Evolutionary conservation across 2,888 invertebrate species (phyloP).

Genomic region (Drosophila lutescens): DNA sequence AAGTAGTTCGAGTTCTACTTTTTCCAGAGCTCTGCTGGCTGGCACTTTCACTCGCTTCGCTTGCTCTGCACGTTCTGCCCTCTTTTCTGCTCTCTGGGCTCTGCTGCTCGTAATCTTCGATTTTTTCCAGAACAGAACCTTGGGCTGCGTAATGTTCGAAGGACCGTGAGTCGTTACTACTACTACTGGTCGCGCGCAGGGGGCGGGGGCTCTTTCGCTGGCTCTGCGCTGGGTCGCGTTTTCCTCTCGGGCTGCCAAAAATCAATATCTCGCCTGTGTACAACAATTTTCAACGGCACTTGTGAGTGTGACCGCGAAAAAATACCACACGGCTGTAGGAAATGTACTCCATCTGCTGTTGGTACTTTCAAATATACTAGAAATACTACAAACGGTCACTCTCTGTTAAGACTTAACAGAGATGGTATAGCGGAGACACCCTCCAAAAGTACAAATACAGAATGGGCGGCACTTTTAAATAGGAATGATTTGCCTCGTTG

Average conservation of each 20-base stretch:
- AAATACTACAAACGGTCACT: not conserved
- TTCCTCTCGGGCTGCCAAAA: constrained; percentile 55
- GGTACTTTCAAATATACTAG: not conserved
- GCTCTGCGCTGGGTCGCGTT: constrained; percentile 48
- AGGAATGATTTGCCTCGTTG: no score
- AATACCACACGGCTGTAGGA: no score
- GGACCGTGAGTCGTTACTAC: constrained; percentile 73
- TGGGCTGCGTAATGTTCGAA: constrained; percentile 75
- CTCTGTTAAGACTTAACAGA: no score
- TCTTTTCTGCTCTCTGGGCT: constrained; percentile 19
- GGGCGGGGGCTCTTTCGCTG: constrained; percentile 53
- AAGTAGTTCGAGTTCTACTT: constrained; percentile 40
- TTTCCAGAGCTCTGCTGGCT: constrained; percentile 24
- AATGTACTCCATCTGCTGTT: no score
- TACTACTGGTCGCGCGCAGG: constrained; percentile 69
- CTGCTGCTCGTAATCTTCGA: constrained; percentile 35
- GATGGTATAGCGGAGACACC: no score
- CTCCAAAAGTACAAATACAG: no score
- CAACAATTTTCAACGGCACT: constrained; percentile 49
- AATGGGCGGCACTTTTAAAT: no score
- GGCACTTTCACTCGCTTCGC: constrained; percentile 71
- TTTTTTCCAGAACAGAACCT: constrained; percentile 53
- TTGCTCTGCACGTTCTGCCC: constrained; percentile 66
- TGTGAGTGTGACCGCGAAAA: not conserved
- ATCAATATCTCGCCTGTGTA: constrained; percentile 72